Conservation (phyloP, 2,888 invertebrate genomes). For the Philopedon plagiatum region DNA sequence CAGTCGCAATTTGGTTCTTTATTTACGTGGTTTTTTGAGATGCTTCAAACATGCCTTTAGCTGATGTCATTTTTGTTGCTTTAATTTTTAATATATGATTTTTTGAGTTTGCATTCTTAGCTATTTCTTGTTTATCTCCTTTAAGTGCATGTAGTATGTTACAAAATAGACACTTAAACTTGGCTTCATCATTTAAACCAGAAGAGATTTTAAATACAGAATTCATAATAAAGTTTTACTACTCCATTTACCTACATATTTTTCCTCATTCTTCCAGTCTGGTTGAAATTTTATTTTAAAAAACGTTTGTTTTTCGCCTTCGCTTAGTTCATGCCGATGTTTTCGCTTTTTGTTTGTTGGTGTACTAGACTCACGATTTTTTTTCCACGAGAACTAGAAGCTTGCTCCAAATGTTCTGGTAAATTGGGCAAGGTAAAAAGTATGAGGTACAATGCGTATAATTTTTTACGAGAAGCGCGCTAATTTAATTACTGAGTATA, state of each 20-base stretch:
- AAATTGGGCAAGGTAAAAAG: too few relatives aligned
- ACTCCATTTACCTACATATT: not conserved
- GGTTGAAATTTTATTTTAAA: not conserved
- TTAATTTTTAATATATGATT: not conserved
- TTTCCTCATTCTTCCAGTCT: not conserved
- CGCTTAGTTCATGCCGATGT: not conserved
- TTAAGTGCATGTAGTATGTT: not conserved
- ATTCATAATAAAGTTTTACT: not conserved
- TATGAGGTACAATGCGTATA: too few relatives aligned
- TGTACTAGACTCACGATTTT: too few relatives aligned
- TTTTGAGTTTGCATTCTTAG: not conserved
- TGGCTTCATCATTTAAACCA: not conserved
- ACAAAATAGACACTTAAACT: not conserved
- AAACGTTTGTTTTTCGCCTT: not conserved
- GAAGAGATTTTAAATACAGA: not conserved
- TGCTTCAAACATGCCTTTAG: not conserved
- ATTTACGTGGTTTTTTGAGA: not conserved
- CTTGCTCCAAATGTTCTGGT: too few relatives aligned
- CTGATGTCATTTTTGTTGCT: not conserved
- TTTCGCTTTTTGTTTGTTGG: not conserved
- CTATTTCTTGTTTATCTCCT: not conserved
- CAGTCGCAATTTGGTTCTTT: not conserved
- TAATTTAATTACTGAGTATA: too few relatives aligned
- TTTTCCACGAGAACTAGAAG: too few relatives aligned
- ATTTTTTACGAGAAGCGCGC: too few relatives aligned